Base-by-base conservation (phyloP, 1,140 invertebrate genomes). In the Drosophila tsacasi region DNA sequence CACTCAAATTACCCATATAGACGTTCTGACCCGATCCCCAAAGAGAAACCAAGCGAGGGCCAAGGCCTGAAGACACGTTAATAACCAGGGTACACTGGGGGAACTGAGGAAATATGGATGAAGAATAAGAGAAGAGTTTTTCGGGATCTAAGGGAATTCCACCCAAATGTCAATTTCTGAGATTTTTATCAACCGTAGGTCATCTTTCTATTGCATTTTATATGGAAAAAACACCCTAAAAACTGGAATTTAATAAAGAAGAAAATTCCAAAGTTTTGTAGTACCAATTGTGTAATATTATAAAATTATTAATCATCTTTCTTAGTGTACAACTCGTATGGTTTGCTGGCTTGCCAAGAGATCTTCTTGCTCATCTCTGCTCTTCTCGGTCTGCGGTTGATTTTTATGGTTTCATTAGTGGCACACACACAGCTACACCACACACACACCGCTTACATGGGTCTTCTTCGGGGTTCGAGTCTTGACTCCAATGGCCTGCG, bases 401-500 rank as follows among this genome's bases (percentile, higher is more conserved):
- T 90, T 89, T 89, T 89, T 89, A 89, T 89, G 85, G 85, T 90
- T 89, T 89, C 85, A 90, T 89, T 89, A 89, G 85, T 90, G 83
- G 85, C 76, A 79, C 77, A 87, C 59, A 87, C 78, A 78, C 77
- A 35, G 30, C 30, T 30, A 83, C 78, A 78, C 77, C 32, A 32
- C 30, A 35, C 27, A 23, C 23, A 12, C 27, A n/a, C 23, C 7
- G 6, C 54, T 39, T 59, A 42, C 55, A 39, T 27, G 46, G 44
- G 40, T 64, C 69, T 74, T 39, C 65, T 42, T 27, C 58, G 21
- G 21, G 63, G 39, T 25, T 55, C 49, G 25, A 58, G 52, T 57
- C 62, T 65, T 68, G 72, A 52, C 54, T 75, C 47, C 40, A 52
- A 49, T n/a, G 64, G 61, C 55, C 59, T 42, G 46, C 42, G 60